Evolutionary conservation across 2,888 invertebrate genomes (phyloP), one percentile per base, ranked within the genome.

Genomic region (Acronicta psi): DNA sequence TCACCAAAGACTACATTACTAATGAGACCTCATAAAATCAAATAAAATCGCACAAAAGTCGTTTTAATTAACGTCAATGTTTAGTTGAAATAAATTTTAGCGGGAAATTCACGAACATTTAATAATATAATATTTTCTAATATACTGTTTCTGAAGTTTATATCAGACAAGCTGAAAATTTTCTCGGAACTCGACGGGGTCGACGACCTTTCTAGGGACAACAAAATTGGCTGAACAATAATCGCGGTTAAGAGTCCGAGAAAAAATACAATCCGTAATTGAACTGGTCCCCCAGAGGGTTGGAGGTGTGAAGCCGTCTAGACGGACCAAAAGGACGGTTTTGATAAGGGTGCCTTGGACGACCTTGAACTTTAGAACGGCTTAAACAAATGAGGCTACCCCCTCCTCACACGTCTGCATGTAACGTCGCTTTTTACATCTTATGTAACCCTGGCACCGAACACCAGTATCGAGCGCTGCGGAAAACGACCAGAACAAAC

Each of bases 301-400:
- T 89, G 85, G 81, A 92, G 91, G 92, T 92, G 92, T 87, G 90
- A 89, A 88, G 79, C 83, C 88, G 93, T 93, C 93, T 93, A 93
- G 93, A 93, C 93, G 91, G 87, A 86, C 91, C 90, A 85, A 89
- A 87, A 89, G 88, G 89, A 89, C 89, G 88, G 84, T 85, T 87
- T 87, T 92, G 92, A 91, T 92, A 90, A 92, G 92, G 92, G 92
- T 91, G 87, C 88, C 86, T 87, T 84, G 82, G 86, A 79, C 87
- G 90, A 84, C 93, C 93, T 93, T 94, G 93, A 93, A 92, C 93
- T 91, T 88, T 85, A 82, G 77, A 87, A 87, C 84, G 85, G 86
- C 90, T 91, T 90, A 90, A 92, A 91, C 92, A 91, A 92, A 92
- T 90, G 90, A 91, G 85, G 79, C 83, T 81, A 82, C 81, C 85